Base-by-base conservation (phyloP, 2,888 invertebrate genomes). In the Pollenia amentaria region DNA sequence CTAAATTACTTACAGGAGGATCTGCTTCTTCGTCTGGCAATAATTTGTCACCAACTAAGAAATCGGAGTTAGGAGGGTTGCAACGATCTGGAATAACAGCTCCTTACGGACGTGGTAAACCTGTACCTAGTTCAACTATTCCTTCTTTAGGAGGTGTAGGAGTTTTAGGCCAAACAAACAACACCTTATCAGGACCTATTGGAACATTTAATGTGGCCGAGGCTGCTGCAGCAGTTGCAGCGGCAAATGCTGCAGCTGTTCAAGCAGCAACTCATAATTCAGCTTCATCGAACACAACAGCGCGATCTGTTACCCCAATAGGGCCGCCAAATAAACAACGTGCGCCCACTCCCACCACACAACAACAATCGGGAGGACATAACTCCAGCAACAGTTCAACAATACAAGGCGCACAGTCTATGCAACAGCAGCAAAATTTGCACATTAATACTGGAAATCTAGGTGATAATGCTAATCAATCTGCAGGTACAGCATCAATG, bases 1-100 rank as follows among this genome's bases (percentile, higher is more conserved):
- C 94, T 18, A 94, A 95, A 76, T 94, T 94, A 90, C 93, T 94
- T 84, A 88, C 89, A 55, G 94, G 94, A 18, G 88, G 91, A 12
- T 87, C 91, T 3, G 72, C 70, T 67, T 67, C 83, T n/a, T 88
- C 84, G 8, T 86, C 55, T 2, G 72, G 57, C 7, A 84, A 44
- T 42, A 79, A 84, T 21, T 79, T 87, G 44, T 84, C 89, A 1
- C 90, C 92, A 2, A 91, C 92, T 3, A 92, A 92, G 67, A 92
- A 92, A 62, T 67, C 89, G 1, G 91, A 91, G 16, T 18, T 89
- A 89, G 91, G 89, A 88, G 91, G 85, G 90, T 67, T 87, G 42
- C 87, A 87, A 80, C 91, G 89, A 89, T 89, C 73, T 89, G 92
- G 89, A 85, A 92, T 89, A 90, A 92, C 91, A 29, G 91, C 92